Conservation (phyloP, 2,888 invertebrate genomes). For the Clostera curtula region DNA sequence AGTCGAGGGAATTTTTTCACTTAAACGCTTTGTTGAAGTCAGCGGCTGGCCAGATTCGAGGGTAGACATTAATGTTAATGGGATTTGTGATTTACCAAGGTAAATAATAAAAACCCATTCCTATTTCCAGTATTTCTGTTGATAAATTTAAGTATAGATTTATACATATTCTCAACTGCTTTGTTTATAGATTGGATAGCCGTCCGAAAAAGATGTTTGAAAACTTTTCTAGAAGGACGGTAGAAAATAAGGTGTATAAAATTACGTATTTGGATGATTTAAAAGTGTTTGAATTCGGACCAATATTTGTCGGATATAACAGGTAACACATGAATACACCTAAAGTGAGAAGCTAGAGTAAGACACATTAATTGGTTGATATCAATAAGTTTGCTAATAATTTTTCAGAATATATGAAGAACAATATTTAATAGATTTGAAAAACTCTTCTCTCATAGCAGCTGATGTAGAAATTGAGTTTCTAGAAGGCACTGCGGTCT, state of each 20-base stretch:
- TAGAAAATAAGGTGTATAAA: constrained; percentile 54
- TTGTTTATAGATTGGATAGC: constrained; percentile 49
- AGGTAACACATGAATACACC: constrained; percentile 29
- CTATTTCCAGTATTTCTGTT: no score
- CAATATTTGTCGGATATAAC: constrained; percentile 52
- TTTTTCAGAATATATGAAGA: constrained; percentile 60
- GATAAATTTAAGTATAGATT: no score
- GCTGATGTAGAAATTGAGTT: constrained; percentile 65
- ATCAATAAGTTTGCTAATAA: not conserved
- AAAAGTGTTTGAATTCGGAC: constrained; percentile 62
- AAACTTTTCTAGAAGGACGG: constrained; percentile 52
- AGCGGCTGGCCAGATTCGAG: constrained; percentile 64
- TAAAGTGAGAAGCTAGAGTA: not conserved
- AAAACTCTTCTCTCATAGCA: constrained; percentile 69
- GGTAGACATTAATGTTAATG: constrained; percentile 43
- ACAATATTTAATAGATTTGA: constrained; percentile 61
- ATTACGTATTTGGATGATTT: constrained; percentile 56
- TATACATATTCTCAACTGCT: not conserved
- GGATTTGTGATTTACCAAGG: constrained; percentile 64
- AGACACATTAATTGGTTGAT: not conserved
- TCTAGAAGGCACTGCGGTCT: constrained; percentile 53
- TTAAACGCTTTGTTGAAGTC: constrained; percentile 60
- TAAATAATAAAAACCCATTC: constrained; percentile 17
- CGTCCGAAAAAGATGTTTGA: constrained; percentile 67
- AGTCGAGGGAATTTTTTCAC: constrained; percentile 50